Base-by-base conservation (phyloP, 2,113 vertebrate genomes). In the Neopipo cinnamomea region DNA sequence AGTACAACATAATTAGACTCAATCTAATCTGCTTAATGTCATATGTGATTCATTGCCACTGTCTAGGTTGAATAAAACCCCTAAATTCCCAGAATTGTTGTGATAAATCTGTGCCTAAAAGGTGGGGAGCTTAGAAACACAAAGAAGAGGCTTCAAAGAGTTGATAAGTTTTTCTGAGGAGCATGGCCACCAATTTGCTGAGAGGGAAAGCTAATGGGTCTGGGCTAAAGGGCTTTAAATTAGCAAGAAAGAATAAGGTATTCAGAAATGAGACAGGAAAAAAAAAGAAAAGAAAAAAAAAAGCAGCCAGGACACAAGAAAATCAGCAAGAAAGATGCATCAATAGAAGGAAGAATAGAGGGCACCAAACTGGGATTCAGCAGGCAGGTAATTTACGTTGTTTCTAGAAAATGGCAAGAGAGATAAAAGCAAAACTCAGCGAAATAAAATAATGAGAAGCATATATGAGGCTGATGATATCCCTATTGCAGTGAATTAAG, bases 321-420 rank as follows among this genome's bases (percentile, higher is more conserved):
- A 88, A 88, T 71, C 46, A 35, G 61, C 28, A 78, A 89, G 68
- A 97, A 90, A 73, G 15, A 71, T 61, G 8, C 31, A 78, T 85
- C 24, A 46, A 66, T 12, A 50, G 41, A 75, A 84, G 35, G 19
- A 31, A 75, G 72, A 78, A 90, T 4, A 90, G 37, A 86, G n/a
- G 41, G 22, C 79, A 94, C 24, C 35, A 89, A 88, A 84, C 42
- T 35, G 56, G 18, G 75, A 88, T 95, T 86, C 87, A 72, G 42
- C 74, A 75, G 74, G 72, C 44, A 94, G 65, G 76, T 93, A 93
- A 94, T 95, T 88, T 88, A 92, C 31, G 47, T 20, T 77, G 50
- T 61, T 92, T 44, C 24, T 72, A 77, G 35, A 81, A 61, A 86
- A 65, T 24, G 3, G 37, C 49, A 77, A 70, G 27, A 71, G 53